A percentile compares a stretch with the other conserved stretches of the same genome.
phyloP scores from a whole-genome alignment of 1,140 invertebrate genomes.

The Hypsibius dujardini region DNA sequence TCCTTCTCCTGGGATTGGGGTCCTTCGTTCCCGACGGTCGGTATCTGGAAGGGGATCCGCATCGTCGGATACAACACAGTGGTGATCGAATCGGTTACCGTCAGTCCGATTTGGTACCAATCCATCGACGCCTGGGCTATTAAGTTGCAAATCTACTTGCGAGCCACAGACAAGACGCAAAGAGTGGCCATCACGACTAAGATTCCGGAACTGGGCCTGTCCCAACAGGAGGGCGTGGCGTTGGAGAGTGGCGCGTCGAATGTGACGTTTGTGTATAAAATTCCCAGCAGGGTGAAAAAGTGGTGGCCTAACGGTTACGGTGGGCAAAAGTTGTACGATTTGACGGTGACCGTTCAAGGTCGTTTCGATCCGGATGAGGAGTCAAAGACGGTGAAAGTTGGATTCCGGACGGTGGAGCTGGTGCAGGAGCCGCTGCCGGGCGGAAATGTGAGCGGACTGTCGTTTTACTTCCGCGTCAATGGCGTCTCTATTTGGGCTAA shows the following conservation, averaged over 20 bases:
- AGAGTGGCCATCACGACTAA: background rate
- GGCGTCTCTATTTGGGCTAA: slow-evolving; percentile 73
- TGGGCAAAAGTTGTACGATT: slow-evolving; percentile 52
- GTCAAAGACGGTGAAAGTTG: slow-evolving; percentile 42
- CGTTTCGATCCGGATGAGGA: slow-evolving; percentile 28
- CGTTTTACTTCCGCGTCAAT: slow-evolving; percentile 79
- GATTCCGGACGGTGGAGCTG: slow-evolving; percentile 64
- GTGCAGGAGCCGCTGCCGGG: slow-evolving; percentile 34
- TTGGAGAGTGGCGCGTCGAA: background rate
- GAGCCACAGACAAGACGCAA: background rate
- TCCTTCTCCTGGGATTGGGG: slow-evolving; percentile 98
- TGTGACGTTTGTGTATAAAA: background rate
- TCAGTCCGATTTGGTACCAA: background rate
- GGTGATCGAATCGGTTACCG: background rate
- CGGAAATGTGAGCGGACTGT: slow-evolving; percentile 41
- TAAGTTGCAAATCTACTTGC: background rate
- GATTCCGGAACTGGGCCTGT: background rate
- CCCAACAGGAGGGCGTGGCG: background rate
- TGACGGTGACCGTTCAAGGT: slow-evolving; percentile 39
- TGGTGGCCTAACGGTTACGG: slow-evolving; percentile 97
- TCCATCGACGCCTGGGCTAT: background rate
- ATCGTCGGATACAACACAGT: background rate
- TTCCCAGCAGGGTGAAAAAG: slow-evolving; percentile 33
- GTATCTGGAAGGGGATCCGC: slow-evolving; percentile 51
- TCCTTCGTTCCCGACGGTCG: slow-evolving; percentile 74